Base-by-base conservation (phyloP, 2,797 vertebrate species). In the Austrolebias charrua region DNA sequence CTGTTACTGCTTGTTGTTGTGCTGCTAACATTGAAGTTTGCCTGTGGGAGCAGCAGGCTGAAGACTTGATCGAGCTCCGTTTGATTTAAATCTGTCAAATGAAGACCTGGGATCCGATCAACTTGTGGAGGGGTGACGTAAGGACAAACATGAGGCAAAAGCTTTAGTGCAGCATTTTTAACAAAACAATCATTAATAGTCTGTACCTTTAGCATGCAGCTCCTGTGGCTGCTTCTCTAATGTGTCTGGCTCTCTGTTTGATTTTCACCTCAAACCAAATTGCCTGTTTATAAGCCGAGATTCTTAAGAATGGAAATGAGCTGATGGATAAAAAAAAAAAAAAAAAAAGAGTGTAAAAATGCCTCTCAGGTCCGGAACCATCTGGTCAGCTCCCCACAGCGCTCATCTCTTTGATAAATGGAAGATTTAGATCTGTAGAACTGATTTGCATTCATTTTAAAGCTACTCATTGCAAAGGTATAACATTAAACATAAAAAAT, bases 21-120 rank as follows among this genome's bases (percentile, higher is more conserved):
- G 46, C 59, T 66, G 6, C 63, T 71, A 66, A 73, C 75, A 63
- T 52, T 66, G 13, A 52, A 69, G 59, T 62, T 63, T 57, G 65
- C 70, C 57, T 70, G 78, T 72, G 58, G 64, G 56, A 61, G 48
- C 42, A 58, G 46, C 29, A 19, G 29, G 42, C 40, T 63, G 28
- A 63, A 35, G 28, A 48, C 57, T 47, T 33, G 42, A 60, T 24
- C 8, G 0, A 63, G 40, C 38, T 61, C 46, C n/a, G 46, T 49
- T 63, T 60, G 13, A 45, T 40, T 28, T 44, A 13, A n/a, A 66
- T 63, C 35, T 60, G 42, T 58, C 58, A 42, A 54, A 68, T 63
- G 65, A 43, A 42, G 53, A 9, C 0, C 28, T 59, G 51, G 40
- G 44, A 52, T n/a, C n/a, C n/a, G n/a, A n/a, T 60, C 18, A 12